Evolutionary conservation across 2,888 invertebrate genomes (phyloP).

Genomic region (Erebia ligea): DNA sequence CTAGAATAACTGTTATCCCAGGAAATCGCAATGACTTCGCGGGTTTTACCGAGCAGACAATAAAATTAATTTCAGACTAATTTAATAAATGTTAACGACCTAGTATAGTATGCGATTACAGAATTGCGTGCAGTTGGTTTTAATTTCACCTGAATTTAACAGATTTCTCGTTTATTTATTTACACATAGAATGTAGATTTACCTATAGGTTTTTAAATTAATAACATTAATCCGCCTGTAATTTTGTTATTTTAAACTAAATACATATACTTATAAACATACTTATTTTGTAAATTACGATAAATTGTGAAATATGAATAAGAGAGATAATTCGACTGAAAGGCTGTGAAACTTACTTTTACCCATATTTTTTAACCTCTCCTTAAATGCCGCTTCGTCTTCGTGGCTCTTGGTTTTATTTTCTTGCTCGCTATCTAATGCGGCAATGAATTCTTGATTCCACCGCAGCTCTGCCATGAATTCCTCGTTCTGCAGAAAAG

Average conservation of each 20-base stretch:
- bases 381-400: slow-evolving; percentile 89
- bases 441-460: slow-evolving; percentile 94
- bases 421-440: slow-evolving; percentile 89
- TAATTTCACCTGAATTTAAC: neutral
- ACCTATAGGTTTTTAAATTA: too few relatives aligned
- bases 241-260: too few relatives aligned
- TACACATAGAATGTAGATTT: too few relatives aligned
- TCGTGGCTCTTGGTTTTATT: slow-evolving; percentile 77
- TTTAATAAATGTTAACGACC: neutral
- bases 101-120: neutral
- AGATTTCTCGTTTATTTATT: too few relatives aligned
- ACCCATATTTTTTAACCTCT: slow-evolving; percentile 91
- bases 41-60: too few relatives aligned
- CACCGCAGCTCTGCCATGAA: slow-evolving; percentile 93
- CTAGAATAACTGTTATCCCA: too few relatives aligned
- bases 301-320: too few relatives aligned
- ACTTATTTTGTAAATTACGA: too few relatives aligned
- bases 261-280: too few relatives aligned
- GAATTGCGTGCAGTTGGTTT: neutral
- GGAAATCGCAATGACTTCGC: too few relatives aligned
- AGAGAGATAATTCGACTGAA: neutral
- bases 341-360: slow-evolving; percentile 81
- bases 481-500: slow-evolving; percentile 95
- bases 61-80: neutral
- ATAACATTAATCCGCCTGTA: too few relatives aligned